Evolutionary conservation across 2,888 invertebrate genomes (phyloP).

Genomic region (Phyto melanocephala): DNA sequence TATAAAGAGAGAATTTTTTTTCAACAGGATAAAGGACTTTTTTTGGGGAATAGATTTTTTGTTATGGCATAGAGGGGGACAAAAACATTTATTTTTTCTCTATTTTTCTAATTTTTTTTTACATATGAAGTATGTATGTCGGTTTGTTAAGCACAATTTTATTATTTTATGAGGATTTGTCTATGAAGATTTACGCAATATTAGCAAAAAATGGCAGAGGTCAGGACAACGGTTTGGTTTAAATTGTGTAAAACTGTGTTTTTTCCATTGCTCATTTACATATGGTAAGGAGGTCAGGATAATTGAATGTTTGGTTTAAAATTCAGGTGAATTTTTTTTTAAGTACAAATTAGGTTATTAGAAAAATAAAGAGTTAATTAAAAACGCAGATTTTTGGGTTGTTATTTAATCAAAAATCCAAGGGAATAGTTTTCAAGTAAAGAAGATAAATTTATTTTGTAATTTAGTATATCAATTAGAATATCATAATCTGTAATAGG

Average conservation of each 20-base stretch:
- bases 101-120: background rate
- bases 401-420: too few relatives aligned
- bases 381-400: too few relatives aligned
- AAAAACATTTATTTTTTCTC: background rate
- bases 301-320: background rate
- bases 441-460: too few relatives aligned
- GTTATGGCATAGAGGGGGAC: background rate
- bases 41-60: background rate
- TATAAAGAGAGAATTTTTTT: constrained; percentile 22
- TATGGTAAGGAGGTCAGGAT: background rate
- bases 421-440: too few relatives aligned
- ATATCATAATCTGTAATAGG: too few relatives aligned
- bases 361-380: too few relatives aligned
- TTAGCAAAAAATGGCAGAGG: too few relatives aligned
- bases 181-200: too few relatives aligned
- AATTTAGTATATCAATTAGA: too few relatives aligned
- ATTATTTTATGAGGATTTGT: too few relatives aligned
- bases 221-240: background rate
- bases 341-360: too few relatives aligned
- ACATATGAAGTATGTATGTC: background rate
- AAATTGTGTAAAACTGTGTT: background rate
- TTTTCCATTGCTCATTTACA: background rate
- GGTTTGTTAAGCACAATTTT: background rate
- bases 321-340: background rate
- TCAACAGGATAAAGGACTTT: constrained; percentile 12